Evolutionary conservation across 1,140 invertebrate genomes (phyloP), one percentile per base, ranked within the genome.

Genomic region (Asbolus verrucosus): DNA sequence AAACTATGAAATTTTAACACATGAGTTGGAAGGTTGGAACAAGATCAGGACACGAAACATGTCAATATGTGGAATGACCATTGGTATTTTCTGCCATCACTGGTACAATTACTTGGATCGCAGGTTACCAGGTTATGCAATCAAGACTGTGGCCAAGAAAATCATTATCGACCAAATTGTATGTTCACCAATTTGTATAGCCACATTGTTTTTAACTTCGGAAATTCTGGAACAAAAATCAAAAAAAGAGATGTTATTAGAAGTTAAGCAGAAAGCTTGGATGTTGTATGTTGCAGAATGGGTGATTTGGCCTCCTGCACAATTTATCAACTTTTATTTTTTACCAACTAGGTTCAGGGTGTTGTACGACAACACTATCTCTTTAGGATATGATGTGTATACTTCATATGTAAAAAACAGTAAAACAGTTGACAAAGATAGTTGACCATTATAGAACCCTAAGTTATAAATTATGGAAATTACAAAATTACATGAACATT

Each of bases 351-450:
- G 85, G 77, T 98, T 90, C 81, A 85, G 95, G 77, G 93, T 97
- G 14, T 83, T 97, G 6, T 97, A 95, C 82, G 95, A 97, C 79
- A 97, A 94, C 81, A 88, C 88, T 4, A 91, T 97, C 78, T 96
- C 94, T 16, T 84, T 97, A 77, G 91, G 93, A 6, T 97, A 96
- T 84, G 95, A 98, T 81, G 83, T 94, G 38, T 97, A 95, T 78
- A 95, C 93, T n/a, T 96, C 94, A 16, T 89, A 94, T 81, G 90
- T 97, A n/a, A 95, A 93, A 81, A 87, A 94, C 72, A 59, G 24
- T 24, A 33, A 73, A 69, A 62, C 16, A 8, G 38, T 31, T 31
- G 46, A 46, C 36, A 41, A 67, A 68, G 24, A 46, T 11, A 33
- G 54, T 60, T 60, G 24, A 31, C 11, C 21, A 14, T 13, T 60